A percentile compares a stretch with the other conserved stretches of the same genome.
Conservation (phyloP, 2,888 invertebrate genomes). For the Trichopoda pennipes region DNA sequence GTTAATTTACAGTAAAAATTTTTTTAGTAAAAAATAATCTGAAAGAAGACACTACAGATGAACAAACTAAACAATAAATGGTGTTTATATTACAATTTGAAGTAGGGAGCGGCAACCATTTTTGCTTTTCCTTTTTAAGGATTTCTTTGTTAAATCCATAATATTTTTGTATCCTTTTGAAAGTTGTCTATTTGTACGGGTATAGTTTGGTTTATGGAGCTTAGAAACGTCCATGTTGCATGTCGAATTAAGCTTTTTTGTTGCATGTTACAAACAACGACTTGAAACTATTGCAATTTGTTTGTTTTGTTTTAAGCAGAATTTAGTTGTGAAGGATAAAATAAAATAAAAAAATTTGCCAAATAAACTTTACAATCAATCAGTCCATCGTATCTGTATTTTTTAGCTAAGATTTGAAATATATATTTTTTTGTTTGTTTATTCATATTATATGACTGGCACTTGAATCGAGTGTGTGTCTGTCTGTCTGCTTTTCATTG, state of each 20-base stretch:
- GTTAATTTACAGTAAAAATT: too few species aligned
- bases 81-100: too few species aligned
- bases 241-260: constrained; percentile 15
- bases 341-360: constrained; percentile 27
- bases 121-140: too few species aligned
- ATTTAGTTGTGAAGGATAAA: constrained; percentile 11
- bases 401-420: constrained; percentile 14
- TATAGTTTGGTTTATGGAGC: constrained; percentile 51
- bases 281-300: constrained; percentile 34
- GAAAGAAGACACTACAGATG: too few species aligned
- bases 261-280: neutral
- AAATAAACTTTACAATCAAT: constrained; percentile 64
- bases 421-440: constrained; percentile 23
- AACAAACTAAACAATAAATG: too few species aligned
- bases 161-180: constrained; percentile 1
- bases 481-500: constrained; percentile 5
- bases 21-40: too few species aligned
- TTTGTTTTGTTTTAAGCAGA: too few species aligned
- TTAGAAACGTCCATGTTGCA: constrained; percentile 35
- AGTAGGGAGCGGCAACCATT: too few species aligned
- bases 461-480: constrained; percentile 12
- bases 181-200: constrained; percentile 58
- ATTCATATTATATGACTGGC: neutral
- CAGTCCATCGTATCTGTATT: constrained; percentile 14
- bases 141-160: neutral